phyloP scores from a whole-genome alignment of 2,797 vertebrate genomes.

The Orientallactaga sibirica region DNA sequence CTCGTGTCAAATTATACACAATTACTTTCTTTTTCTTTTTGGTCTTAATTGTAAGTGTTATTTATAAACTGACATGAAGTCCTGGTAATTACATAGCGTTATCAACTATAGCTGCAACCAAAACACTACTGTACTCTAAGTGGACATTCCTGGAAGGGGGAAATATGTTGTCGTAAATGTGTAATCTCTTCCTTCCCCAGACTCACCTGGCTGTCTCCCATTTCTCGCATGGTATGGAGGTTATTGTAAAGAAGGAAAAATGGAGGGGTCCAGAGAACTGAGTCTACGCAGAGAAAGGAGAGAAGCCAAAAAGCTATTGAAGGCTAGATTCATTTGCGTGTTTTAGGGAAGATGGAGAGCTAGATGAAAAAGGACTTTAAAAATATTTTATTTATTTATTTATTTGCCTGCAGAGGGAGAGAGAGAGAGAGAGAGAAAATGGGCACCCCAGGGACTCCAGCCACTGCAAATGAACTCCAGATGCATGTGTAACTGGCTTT shows the following conservation, averaged over 20 bases:
- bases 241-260: not conserved
- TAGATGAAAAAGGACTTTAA: not conserved
- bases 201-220: not conserved
- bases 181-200: conserved; percentile 6
- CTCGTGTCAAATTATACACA: conserved; percentile 3
- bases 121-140: not conserved
- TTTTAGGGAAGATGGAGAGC: not conserved
- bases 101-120: conserved; percentile 20
- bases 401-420: not conserved
- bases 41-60: not conserved
- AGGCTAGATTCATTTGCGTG: not conserved
- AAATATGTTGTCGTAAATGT: conserved; percentile 30
- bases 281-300: not conserved
- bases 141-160: not conserved
- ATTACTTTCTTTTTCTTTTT: not conserved
- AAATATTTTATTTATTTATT: too few species aligned
- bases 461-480: too few species aligned
- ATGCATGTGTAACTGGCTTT: too few species aligned
- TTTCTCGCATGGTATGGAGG: not conserved
- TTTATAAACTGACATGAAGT: conserved; percentile 48
- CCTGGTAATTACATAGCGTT: not conserved
- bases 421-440: not conserved
- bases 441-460: too few species aligned
- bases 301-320: not conserved
- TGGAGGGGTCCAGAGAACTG: not conserved